Conservation (phyloP, 2,888 invertebrate genomes). For the Drosophila emarginata region DNA sequence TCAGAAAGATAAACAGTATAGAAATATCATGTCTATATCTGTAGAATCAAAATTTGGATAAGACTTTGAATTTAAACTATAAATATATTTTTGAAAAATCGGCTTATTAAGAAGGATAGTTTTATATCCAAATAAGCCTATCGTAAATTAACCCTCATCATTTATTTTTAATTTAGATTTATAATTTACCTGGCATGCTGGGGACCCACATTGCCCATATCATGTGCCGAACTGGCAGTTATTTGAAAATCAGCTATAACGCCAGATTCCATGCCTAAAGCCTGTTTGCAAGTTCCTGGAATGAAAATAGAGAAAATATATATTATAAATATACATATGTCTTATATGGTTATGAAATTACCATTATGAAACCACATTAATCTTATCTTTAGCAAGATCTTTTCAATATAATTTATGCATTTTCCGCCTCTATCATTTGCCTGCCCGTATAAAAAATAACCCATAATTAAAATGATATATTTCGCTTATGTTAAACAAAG, state of each 20-base stretch:
- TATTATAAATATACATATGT: not conserved
- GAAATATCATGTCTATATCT: too few species aligned
- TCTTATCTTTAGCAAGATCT: not conserved
- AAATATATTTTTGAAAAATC: too few species aligned
- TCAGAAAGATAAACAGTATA: not conserved
- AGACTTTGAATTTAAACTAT: too few species aligned
- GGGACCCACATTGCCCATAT: constrained; percentile 91
- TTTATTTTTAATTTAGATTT: not conserved
- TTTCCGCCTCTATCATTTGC: not conserved
- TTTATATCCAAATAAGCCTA: too few species aligned
- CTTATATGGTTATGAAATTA: constrained; percentile 11
- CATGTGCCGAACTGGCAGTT: constrained; percentile 91
- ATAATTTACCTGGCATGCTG: constrained; percentile 89
- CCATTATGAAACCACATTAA: not conserved
- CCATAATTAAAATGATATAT: constrained; percentile 58
- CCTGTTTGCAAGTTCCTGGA: constrained; percentile 87
- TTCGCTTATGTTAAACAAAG: constrained; percentile 43
- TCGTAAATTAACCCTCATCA: not conserved
- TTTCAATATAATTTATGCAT: constrained; percentile 8
- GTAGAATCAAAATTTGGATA: too few species aligned
- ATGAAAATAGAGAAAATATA: constrained; percentile 15
- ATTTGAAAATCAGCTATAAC: constrained; percentile 90
- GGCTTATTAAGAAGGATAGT: too few species aligned
- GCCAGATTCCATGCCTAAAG: constrained; percentile 92
- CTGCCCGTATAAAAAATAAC: constrained; percentile 50